Conservation (phyloP, 2,113 vertebrate genomes). For the Neoarius graeffei region DNA sequence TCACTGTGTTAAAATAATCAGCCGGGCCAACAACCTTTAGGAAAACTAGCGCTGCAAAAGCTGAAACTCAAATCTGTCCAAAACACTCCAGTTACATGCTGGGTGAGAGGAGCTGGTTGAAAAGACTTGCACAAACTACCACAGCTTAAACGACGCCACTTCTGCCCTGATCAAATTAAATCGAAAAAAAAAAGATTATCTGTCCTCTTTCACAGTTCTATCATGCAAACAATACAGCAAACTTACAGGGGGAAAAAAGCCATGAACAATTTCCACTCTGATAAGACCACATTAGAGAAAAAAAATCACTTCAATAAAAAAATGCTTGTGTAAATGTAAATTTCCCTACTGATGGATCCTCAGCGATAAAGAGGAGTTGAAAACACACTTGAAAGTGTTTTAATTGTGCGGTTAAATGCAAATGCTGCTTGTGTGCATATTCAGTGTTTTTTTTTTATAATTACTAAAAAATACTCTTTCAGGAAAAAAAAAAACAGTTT, state of each 20-base stretch:
- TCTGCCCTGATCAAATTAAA: conserved; percentile 5
- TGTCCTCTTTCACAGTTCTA: background rate
- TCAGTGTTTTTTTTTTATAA: background rate
- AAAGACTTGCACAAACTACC: background rate
- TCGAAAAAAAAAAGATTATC: background rate
- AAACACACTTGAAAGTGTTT: conserved; percentile 75
- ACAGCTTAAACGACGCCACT: conserved; percentile 26
- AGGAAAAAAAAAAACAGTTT: background rate
- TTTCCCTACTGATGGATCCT: conserved; percentile 62
- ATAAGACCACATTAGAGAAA: conserved; percentile 65
- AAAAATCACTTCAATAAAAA: conserved; percentile 65
- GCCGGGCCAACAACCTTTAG: conserved; percentile 2
- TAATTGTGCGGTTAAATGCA: conserved; percentile 74
- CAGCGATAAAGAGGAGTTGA: conserved; percentile 68
- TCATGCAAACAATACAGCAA: conserved; percentile 27
- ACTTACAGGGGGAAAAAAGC: conserved; percentile 35
- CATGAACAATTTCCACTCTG: conserved; percentile 58
- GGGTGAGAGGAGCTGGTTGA: background rate
- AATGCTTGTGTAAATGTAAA: conserved; percentile 57
- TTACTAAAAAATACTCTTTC: conserved; percentile 1
- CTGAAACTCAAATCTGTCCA: conserved; percentile 32
- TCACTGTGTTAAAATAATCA: conserved; percentile 22
- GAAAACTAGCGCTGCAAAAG: background rate
- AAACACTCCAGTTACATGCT: background rate
- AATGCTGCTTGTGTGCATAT: conserved; percentile 66